These are phyloP conservation scores for Drosophila monieri DNA, from an alignment of 2,888 invertebrate genomes.

Conservation along the genomic window DNA sequence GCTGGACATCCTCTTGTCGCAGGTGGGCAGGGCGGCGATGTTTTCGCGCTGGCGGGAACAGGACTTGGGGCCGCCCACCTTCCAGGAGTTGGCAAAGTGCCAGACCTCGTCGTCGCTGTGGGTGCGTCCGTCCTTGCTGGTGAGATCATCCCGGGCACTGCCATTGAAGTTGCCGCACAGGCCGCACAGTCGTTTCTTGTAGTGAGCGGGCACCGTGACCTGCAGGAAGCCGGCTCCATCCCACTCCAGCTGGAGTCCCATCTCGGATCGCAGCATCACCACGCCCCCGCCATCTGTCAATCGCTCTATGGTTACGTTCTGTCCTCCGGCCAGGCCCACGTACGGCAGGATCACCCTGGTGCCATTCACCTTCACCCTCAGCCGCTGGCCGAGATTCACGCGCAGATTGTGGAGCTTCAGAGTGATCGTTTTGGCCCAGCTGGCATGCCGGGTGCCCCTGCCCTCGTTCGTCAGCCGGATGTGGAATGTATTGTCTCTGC, in stretches of 20 bases:
- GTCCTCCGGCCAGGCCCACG: slow-evolving; percentile 45
- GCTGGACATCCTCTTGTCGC: slow-evolving; percentile 85
- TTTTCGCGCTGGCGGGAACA: slow-evolving; percentile 87
- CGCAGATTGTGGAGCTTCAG: slow-evolving; percentile 90
- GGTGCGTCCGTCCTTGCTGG: slow-evolving; percentile 88
- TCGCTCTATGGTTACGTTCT: slow-evolving; percentile 87
- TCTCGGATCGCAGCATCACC: slow-evolving; percentile 88
- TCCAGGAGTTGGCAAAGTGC: slow-evolving; percentile 95
- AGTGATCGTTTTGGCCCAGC: slow-evolving; percentile 95
- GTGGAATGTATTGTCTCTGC: slow-evolving; percentile 90
- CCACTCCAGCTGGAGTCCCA: slow-evolving; percentile 95
- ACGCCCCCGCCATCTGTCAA: slow-evolving; percentile 87
- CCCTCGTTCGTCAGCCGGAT: slow-evolving; percentile 96
- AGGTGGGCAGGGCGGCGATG: slow-evolving; percentile 84
- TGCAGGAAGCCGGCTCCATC: slow-evolving; percentile 97
- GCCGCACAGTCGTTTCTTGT: slow-evolving; percentile 92
- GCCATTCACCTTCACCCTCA: slow-evolving; percentile 94
- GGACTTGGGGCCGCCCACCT: slow-evolving; percentile 91
- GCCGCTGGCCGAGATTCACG: slow-evolving; percentile 93
- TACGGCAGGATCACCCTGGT: slow-evolving; percentile 90
- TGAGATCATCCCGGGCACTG: slow-evolving; percentile 93
- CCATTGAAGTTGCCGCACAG: slow-evolving; percentile 98
- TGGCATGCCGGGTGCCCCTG: slow-evolving; percentile 90
- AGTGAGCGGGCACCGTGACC: slow-evolving; percentile 90
- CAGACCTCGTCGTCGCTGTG: slow-evolving; percentile 87